phyloP scores from a whole-genome alignment of 2,888 invertebrate genomes.

The Drosophila pseudotalamancana region DNA sequence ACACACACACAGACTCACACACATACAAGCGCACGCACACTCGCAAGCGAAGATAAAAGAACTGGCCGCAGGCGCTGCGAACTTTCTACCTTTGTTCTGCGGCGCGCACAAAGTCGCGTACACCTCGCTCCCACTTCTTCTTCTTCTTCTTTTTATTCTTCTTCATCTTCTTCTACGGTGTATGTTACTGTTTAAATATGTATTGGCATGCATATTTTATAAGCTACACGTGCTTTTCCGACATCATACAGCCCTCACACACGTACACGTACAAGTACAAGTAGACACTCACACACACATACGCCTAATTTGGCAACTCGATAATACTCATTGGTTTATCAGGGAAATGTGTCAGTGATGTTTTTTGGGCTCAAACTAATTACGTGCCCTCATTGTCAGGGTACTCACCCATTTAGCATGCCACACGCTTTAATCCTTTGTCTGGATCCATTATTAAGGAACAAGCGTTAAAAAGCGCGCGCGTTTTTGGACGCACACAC shows the following conservation, averaged over 20 bases:
- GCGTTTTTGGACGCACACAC: constrained; percentile 30
- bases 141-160: background rate
- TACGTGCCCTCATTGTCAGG: constrained; percentile 6
- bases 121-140: background rate
- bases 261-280: no score
- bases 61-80: constrained; percentile 29
- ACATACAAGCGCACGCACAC: background rate
- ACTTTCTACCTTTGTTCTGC: constrained; percentile 4
- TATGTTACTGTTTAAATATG: constrained; percentile 60
- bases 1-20: constrained; percentile 7
- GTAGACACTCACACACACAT: constrained; percentile 2
- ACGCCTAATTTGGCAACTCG: constrained; percentile 42
- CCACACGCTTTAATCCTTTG: constrained; percentile 50
- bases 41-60: constrained; percentile 30
- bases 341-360: constrained; percentile 26
- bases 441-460: constrained; percentile 30
- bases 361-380: constrained; percentile 5
- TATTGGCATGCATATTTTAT: constrained; percentile 58
- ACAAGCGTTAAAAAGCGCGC: constrained; percentile 38
- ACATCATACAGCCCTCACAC: constrained; percentile 14
- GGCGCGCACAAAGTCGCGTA: constrained; percentile 8
- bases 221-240: constrained; percentile 51
- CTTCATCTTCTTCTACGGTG: background rate
- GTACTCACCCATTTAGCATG: constrained; percentile 64
- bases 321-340: constrained; percentile 62